Evolutionary conservation across 2,113 vertebrate species (phyloP).

Genomic region (Phyllopteryx taeniolatus): DNA sequence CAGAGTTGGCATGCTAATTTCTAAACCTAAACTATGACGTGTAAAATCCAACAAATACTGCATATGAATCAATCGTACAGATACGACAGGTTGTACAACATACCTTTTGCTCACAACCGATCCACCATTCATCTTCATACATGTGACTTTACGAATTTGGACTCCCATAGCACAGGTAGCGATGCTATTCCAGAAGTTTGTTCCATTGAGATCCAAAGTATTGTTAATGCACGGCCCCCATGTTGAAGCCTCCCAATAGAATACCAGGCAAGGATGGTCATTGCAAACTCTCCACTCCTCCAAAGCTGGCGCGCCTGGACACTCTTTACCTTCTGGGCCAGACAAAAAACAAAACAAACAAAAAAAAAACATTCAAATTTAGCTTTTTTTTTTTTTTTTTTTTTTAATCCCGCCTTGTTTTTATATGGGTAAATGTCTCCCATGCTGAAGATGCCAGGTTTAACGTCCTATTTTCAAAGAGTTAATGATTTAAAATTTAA

Average conservation of each 20-base stretch:
- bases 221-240: conserved; percentile 85
- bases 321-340: conserved; percentile 80
- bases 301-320: conserved; percentile 79
- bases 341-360: background rate
- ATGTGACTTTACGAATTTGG: conserved; percentile 83
- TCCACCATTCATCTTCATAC: conserved; percentile 79
- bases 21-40: background rate
- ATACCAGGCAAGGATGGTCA: conserved; percentile 78
- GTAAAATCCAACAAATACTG: background rate
- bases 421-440: too few species aligned
- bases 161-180: conserved; percentile 79
- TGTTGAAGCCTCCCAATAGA: conserved; percentile 84
- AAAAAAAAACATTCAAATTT: too few species aligned
- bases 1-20: too few species aligned
- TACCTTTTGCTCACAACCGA: conserved; percentile 89
- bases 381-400: too few species aligned
- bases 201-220: conserved; percentile 67
- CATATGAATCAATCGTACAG: background rate
- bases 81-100: background rate
- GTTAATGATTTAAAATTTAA: too few species aligned
- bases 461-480: too few species aligned
- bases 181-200: conserved; percentile 64
- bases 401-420: too few species aligned
- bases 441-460: too few species aligned
- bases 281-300: conserved; percentile 87